Percentiles rank a stretch among this genome's conserved stretches.
Conservation (phyloP, 2,888 invertebrate genomes). For the Stegophylla sp. region DNA sequence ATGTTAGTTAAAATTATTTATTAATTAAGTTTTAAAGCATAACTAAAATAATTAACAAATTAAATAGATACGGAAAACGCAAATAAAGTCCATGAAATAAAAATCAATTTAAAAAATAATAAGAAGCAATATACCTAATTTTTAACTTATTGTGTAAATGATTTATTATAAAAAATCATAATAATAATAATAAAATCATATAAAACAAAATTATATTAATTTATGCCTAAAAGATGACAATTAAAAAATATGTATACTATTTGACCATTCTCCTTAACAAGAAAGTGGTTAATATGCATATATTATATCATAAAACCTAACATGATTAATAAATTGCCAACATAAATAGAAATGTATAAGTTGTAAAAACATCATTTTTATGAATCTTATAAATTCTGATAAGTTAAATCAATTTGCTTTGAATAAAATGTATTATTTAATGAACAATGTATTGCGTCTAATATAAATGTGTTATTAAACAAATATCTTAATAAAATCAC, state of each 20-base stretch:
- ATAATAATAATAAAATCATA: too few species aligned
- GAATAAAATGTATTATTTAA: constrained; percentile 1
- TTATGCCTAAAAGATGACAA: background rate
- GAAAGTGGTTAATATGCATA: background rate
- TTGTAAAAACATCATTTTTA: background rate
- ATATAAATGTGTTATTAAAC: background rate
- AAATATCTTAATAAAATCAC: background rate
- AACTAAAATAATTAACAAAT: constrained; percentile 9
- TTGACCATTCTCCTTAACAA: constrained; percentile 48
- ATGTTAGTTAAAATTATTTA: constrained; percentile 38
- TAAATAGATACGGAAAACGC: background rate
- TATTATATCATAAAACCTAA: background rate
- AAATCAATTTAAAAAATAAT: background rate
- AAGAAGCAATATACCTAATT: background rate
- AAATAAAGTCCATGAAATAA: constrained; percentile 9
- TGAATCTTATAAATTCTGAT: background rate
- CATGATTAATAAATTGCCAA: constrained; percentile 12
- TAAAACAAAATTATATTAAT: background rate
- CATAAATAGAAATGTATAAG: background rate
- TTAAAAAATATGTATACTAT: constrained; percentile 36
- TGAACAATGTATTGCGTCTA: background rate
- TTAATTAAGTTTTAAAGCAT: constrained; percentile 36
- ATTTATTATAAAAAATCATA: too few species aligned
- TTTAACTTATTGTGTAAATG: background rate
- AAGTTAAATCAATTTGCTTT: background rate